These are phyloP conservation scores for Philereme vetulata DNA, from an alignment of 2,888 invertebrate species.

Conservation along the genomic window DNA sequence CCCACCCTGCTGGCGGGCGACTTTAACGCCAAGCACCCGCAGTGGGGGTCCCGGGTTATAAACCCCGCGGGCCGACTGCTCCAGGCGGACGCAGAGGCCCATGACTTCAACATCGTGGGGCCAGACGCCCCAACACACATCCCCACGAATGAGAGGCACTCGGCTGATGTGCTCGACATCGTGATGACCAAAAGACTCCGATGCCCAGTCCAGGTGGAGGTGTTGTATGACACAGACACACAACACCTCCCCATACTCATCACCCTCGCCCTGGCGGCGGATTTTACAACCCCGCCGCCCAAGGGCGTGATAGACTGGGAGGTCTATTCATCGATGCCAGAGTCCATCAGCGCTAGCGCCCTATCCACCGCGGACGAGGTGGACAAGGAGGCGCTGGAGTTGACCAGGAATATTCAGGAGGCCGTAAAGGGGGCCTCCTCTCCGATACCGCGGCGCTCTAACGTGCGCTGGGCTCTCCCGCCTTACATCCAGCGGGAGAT, in stretches of 20 bases:
- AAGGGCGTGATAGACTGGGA: not conserved
- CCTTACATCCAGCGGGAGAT: not conserved
- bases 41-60: slow-evolving; percentile 3
- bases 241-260: slow-evolving; percentile 7
- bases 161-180: no score
- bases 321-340: not conserved
- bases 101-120: no score
- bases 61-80: not conserved
- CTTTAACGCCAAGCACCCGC: no score
- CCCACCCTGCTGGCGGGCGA: no score
- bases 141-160: no score
- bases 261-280: not conserved
- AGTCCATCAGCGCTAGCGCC: not conserved
- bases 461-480: not conserved
- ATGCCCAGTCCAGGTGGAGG: no score
- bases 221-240: not conserved
- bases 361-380: slow-evolving; percentile 3
- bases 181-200: no score
- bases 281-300: not conserved
- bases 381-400: not conserved
- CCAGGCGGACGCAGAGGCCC: no score
- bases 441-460: not conserved
- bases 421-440: not conserved
- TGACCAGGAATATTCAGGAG: not conserved
- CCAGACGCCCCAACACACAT: no score